phyloP scores from a whole-genome alignment of 1,140 invertebrate genomes.

The Parasteatoda tepidariorum region DNA sequence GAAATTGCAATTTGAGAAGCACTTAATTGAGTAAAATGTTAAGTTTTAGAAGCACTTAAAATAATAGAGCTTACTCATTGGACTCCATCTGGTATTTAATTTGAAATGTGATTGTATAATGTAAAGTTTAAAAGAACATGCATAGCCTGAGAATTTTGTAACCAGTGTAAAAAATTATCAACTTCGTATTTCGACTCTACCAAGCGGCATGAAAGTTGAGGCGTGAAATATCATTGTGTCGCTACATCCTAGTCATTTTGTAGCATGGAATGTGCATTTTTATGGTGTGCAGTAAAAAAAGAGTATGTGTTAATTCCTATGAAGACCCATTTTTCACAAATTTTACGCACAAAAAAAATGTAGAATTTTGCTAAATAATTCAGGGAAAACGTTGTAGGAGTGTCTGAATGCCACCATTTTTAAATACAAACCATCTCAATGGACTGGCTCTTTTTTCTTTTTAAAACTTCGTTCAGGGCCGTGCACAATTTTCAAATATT shows the following conservation, averaged over 20 bases:
- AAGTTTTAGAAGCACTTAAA: too few relatives aligned
- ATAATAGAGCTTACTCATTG: constrained; percentile 11
- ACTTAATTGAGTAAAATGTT: too few relatives aligned
- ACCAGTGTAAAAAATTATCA: too few relatives aligned
- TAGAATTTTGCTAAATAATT: constrained; percentile 12
- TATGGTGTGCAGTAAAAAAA: constrained; percentile 21
- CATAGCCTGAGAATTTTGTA: too few relatives aligned
- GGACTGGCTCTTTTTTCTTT: constrained; percentile 32
- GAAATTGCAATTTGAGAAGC: too few relatives aligned
- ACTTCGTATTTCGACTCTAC: too few relatives aligned
- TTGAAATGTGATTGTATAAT: too few relatives aligned
- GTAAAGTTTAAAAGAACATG: too few relatives aligned
- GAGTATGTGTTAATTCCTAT: constrained; percentile 53
- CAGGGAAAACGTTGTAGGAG: not conserved
- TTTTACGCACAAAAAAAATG: constrained; percentile 45
- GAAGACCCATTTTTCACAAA: constrained; percentile 6
- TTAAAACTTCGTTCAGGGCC: constrained; percentile 19
- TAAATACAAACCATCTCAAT: constrained; percentile 7
- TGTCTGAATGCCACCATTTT: constrained; percentile 38
- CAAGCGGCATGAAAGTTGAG: too few relatives aligned
- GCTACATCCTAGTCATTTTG: constrained; percentile 52
- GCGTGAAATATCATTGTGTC: not conserved
- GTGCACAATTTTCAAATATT: constrained; percentile 40
- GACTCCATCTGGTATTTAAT: constrained; percentile 51
- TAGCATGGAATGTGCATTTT: constrained; percentile 47